Base-by-base conservation (phyloP, 2,113 vertebrate species). In the Lutjanus erythropterus region DNA sequence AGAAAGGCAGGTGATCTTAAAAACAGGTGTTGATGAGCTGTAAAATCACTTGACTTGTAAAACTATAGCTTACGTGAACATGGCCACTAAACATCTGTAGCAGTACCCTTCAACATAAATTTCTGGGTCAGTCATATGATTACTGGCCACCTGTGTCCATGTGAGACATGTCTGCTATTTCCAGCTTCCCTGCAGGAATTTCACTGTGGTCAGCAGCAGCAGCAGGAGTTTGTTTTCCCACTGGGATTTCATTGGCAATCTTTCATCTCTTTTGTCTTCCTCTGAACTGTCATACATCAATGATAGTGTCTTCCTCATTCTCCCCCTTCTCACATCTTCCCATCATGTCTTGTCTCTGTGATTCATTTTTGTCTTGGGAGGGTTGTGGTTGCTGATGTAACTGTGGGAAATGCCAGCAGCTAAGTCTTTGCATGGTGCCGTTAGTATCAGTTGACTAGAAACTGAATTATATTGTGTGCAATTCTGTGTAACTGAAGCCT, bases 141-240 rank as follows among this genome's bases (percentile, higher is more conserved):
- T 42, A 39, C 31, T 37, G 44, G 47, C 62, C 53, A 61, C 21
- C 66, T 71, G 49, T 78, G 44, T 73, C 41, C 18, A 62, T 49
- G 41, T 39, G 47, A 79, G 74, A 69, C 65, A 76, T 46, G 62
- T 53, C 56, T 55, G 52, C 71, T 76, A 53, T 87, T 80, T 81
- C 25, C 80, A 84, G 49, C 56, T 56, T 77, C 18, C 52, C 52
- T 21, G 68, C 55, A 60, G 78, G 84, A 86, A 86, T 88, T 60
- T 83, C 46, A 71, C 78, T 58, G 47, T 64, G 27, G 82, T 91
- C 80, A 89, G 87, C 85, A 80, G 73, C 85, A 80, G 73, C 75
- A 55, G 78, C 58, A 66, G 75, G 52, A 60, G 71, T 71, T 68
- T 58, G 53, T 85, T 86, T 81, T 74, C 33, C 42, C 76, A 55